These are phyloP conservation scores for Ochotona curzoniae DNA, from an alignment of 2,113 vertebrate species.

Conservation along the genomic window DNA sequence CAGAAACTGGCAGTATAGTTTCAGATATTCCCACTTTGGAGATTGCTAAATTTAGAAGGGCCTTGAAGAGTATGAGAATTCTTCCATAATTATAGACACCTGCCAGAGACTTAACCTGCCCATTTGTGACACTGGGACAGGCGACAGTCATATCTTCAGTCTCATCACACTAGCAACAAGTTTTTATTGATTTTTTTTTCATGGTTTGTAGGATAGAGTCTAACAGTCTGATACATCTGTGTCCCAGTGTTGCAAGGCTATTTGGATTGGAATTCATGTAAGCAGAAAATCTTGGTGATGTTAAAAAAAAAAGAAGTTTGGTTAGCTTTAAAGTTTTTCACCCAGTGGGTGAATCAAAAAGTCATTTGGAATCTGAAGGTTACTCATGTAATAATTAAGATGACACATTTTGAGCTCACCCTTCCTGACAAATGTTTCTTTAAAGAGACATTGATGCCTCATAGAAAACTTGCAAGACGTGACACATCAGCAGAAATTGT, in stretches of 20 bases:
- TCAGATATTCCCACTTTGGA: not conserved
- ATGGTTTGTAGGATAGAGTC: slow-evolving; percentile 65
- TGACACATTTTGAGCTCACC: slow-evolving; percentile 73
- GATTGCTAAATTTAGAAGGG: slow-evolving; percentile 38
- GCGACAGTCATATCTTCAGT: slow-evolving; percentile 56
- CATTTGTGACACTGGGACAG: slow-evolving; percentile 34
- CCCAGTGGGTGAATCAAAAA: slow-evolving; percentile 73
- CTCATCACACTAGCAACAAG: slow-evolving; percentile 64
- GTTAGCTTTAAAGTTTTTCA: slow-evolving; percentile 70
- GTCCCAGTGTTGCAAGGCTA: slow-evolving; percentile 46
- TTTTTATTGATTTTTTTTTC: slow-evolving; percentile 77
- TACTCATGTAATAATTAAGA: slow-evolving; percentile 79
- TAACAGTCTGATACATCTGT: slow-evolving; percentile 71
- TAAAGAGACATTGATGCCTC: slow-evolving; percentile 75
- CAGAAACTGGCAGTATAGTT: not conserved
- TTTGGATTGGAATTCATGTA: slow-evolving; percentile 69
- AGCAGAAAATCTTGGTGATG: slow-evolving; percentile 70
- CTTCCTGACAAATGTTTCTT: slow-evolving; percentile 79
- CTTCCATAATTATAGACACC: slow-evolving; percentile 38
- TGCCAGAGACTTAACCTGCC: slow-evolving; percentile 48
- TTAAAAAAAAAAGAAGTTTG: slow-evolving; percentile 57
- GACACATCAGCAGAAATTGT: slow-evolving; percentile 78
- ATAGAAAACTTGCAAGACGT: slow-evolving; percentile 67
- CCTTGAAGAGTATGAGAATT: slow-evolving; percentile 16
- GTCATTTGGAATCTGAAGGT: slow-evolving; percentile 71